Conservation (phyloP, 2,113 vertebrate genomes). For the Nerophis lumbriciformis region DNA sequence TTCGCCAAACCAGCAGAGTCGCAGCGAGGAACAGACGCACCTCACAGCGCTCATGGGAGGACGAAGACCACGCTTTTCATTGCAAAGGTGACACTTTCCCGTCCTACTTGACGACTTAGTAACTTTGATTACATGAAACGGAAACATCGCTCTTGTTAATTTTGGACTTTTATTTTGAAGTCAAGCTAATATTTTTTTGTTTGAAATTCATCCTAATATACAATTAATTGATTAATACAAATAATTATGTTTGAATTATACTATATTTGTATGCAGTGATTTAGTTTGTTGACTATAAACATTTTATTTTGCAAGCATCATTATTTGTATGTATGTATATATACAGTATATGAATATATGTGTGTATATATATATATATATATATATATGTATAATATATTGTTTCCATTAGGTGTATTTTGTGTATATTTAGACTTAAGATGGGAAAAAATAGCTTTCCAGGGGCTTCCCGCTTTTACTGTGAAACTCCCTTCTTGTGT, state of each 20-base stretch:
- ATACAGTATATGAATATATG: too few relatives aligned
- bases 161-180: too few relatives aligned
- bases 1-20: constrained; percentile 16
- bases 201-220: too few relatives aligned
- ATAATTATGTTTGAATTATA: too few relatives aligned
- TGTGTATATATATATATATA: too few relatives aligned
- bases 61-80: neutral
- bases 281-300: neutral
- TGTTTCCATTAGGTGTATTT: neutral
- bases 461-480: constrained; percentile 49
- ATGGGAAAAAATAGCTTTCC: neutral
- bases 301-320: neutral
- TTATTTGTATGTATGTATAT: too few relatives aligned
- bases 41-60: constrained; percentile 2
- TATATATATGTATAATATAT: too few relatives aligned
- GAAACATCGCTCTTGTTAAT: too few relatives aligned
- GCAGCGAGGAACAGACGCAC: neutral
- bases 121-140: too few relatives aligned
- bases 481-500: constrained; percentile 50
- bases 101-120: neutral
- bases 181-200: too few relatives aligned
- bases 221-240: too few relatives aligned
- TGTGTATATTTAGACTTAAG: neutral
- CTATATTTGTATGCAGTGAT: too few relatives aligned
- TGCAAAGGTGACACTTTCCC: constrained; percentile 3